Conservation (phyloP, 92 coral and sea anemone species). For the Pocillopora meandrina region DNA sequence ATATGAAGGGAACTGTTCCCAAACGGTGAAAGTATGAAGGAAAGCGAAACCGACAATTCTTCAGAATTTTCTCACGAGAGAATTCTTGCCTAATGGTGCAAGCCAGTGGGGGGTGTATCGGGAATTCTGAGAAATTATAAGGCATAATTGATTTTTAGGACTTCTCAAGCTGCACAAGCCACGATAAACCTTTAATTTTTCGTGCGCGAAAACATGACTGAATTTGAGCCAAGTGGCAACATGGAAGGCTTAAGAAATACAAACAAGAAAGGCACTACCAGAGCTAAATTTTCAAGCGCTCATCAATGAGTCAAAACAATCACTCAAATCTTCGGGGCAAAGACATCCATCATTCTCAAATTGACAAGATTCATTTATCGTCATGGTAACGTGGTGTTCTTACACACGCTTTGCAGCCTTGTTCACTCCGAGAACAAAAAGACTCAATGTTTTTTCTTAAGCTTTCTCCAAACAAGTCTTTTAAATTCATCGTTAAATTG, state of each 20-base stretch:
- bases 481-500: constrained; percentile 14
- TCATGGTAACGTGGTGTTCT: constrained; percentile 8
- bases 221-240: background rate
- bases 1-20: too few species aligned
- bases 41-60: background rate
- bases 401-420: constrained; percentile 36
- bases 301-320: background rate
- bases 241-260: background rate
- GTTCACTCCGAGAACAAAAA: constrained; percentile 19
- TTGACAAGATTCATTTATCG: constrained; percentile 6
- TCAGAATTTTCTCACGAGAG: constrained; percentile 19
- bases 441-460: background rate
- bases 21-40: background rate
- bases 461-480: background rate
- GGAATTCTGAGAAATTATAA: background rate
- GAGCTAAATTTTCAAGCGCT: background rate
- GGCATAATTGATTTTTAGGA: background rate
- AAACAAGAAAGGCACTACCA: background rate
- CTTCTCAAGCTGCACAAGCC: background rate
- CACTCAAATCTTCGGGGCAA: background rate
- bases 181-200: background rate
- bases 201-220: background rate
- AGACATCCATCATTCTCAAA: constrained; percentile 8
- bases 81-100: constrained; percentile 3
- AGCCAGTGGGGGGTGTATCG: background rate